Evolutionary conservation across 2,113 vertebrate genomes (phyloP).

Genomic region (Callipepla squamata): DNA sequence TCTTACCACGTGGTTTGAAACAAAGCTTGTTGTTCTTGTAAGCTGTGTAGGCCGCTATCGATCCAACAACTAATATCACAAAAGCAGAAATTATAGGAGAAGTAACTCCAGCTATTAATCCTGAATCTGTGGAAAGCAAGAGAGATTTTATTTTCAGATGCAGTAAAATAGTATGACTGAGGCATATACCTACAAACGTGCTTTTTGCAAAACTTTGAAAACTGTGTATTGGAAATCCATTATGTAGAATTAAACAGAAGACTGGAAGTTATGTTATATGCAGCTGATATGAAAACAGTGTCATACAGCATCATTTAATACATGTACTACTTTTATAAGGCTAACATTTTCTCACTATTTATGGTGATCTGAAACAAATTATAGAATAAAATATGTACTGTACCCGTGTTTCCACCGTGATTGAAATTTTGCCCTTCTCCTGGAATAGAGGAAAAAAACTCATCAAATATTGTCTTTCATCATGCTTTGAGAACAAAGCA

Average conservation of each 20-base stretch:
- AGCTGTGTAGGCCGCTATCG: constrained; percentile 23
- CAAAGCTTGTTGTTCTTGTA: constrained; percentile 62
- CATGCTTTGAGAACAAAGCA: not conserved
- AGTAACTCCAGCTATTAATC: constrained; percentile 70
- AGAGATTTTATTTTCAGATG: not conserved
- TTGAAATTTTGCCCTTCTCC: constrained; percentile 30
- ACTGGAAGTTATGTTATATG: not conserved
- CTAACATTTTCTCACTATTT: not conserved
- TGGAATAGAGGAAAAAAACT: constrained; percentile 4
- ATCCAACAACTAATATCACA: constrained; percentile 65
- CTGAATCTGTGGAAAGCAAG: constrained; percentile 36
- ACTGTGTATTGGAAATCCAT: not conserved
- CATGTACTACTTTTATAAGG: not conserved
- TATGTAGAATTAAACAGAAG: not conserved
- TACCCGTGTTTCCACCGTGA: constrained; percentile 38
- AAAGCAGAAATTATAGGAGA: constrained; percentile 73
- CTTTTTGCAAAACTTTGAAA: not conserved
- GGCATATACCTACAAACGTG: not conserved
- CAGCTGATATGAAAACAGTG: not conserved
- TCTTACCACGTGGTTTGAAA: constrained; percentile 57
- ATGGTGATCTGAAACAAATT: not conserved
- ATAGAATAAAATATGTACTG: constrained; percentile 1
- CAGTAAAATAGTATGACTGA: not conserved
- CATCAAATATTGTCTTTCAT: not conserved
- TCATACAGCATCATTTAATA: not conserved